Evolutionary conservation across 1,140 invertebrate species (phyloP), one percentile per base, ranked within the genome.

Genomic region (Alviniconcha marisindica): DNA sequence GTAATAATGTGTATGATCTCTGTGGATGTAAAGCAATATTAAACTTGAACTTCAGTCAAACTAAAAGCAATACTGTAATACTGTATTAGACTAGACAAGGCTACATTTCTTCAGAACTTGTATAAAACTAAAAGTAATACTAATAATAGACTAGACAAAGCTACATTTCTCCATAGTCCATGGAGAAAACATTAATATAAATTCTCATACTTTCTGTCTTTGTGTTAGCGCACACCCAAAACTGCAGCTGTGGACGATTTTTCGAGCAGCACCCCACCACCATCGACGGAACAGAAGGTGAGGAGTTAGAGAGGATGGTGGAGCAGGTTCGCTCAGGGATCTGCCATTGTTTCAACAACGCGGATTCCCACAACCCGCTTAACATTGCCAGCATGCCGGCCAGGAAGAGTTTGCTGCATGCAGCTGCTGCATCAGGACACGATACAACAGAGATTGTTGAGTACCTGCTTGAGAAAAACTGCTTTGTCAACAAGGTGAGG

Each of bases 201-300:
- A 7, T 14, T 71, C 7, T 36, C 66, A 33, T 33, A 28, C 33
- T 78, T 0, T 38, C 24, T 66, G 14, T 28, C 40, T 38, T 44
- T 44, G 7, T 40, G 15, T 5, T 71, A 80, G 78, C n/a, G 4
- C 78, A 80, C 60, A 66, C 63, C 18, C 15, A 36, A 1, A 79
- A 31, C 31, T 87, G 86, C 56, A 83, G 71, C 51, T 87, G 86
- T 84, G 84, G 74, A 24, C 78, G 82, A 12, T 82, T 84, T 42
- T 85, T 87, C 48, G 86, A 87, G 60, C 82, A 84, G 51, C 86
- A 87, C 54, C 86, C 86, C 33, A 81, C 63, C 33, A 69, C 42
- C 4, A 63, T 82, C 0, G 83, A 85, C 21, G 86, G 85, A 56
- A 82, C 73, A 24, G 78, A 80, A 28, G 77, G 44, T 0, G 84